phyloP scores from a whole-genome alignment of 2,113 vertebrate species.

The Dipodomys merriami region DNA sequence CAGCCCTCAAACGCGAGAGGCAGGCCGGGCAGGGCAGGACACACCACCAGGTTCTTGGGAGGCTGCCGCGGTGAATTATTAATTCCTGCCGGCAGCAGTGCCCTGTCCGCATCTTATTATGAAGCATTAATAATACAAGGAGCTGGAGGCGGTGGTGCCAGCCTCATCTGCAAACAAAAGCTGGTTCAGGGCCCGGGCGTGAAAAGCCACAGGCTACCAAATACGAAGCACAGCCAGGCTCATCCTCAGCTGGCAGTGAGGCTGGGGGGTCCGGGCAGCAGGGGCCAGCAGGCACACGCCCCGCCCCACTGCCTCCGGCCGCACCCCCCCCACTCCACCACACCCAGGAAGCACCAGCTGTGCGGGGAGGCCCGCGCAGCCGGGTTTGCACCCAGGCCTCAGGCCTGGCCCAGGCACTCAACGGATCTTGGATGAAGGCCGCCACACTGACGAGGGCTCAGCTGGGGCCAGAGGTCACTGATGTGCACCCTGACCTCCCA shows the following conservation, averaged over 20 bases:
- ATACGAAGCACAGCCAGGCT: fast-evolving
- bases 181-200: no score
- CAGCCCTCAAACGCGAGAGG: neutral
- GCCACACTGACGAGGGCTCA: neutral
- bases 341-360: neutral
- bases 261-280: no score
- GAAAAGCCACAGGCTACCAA: fast-evolving
- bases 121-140: neutral
- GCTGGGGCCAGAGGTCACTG: neutral
- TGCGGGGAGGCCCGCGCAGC: no score
- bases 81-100: neutral
- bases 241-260: no score
- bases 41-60: neutral
- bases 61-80: neutral
- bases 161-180: neutral
- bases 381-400: neutral
- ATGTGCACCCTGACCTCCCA: neutral
- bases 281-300: no score
- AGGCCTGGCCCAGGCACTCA: fast-evolving
- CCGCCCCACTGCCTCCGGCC: no score
- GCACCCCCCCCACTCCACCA: neutral
- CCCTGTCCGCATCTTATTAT: neutral
- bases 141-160: fast-evolving
- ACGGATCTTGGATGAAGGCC: fast-evolving
- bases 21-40: neutral